Conservation (phyloP, 2,113 vertebrate species). For the Reinhardtius hippoglossoides region DNA sequence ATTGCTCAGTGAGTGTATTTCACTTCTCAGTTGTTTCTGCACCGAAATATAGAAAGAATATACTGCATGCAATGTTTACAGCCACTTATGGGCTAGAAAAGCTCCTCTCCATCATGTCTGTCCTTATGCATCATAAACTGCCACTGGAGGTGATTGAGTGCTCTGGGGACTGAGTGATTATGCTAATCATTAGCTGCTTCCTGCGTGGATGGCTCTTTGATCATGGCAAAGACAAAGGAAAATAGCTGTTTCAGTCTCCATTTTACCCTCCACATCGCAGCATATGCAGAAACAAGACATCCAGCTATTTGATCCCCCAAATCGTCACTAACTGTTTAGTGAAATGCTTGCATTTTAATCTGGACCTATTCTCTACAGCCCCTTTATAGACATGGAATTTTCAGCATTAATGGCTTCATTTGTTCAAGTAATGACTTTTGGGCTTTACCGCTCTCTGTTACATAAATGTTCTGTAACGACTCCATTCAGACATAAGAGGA, state of each 20-base stretch:
- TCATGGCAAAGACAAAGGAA: no score
- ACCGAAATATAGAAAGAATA: neutral
- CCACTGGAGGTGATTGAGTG: conserved; percentile 56
- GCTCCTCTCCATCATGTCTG: conserved; percentile 51
- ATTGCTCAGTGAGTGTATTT: neutral
- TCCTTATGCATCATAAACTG: conserved; percentile 55
- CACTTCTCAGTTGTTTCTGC: conserved; percentile 4
- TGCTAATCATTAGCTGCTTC: conserved; percentile 66
- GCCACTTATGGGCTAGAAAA: conserved; percentile 45
- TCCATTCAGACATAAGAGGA: neutral
- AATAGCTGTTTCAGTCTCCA: no score
- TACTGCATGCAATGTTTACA: conserved; percentile 38
- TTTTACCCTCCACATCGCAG: no score
- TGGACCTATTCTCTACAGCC: neutral
- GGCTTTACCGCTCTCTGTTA: conserved; percentile 4
- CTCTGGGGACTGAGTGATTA: conserved; percentile 61
- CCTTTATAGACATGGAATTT: neutral
- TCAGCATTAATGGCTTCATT: neutral
- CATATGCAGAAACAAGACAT: conserved; percentile 49
- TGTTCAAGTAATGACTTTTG: conserved; percentile 17
- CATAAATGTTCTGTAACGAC: neutral
- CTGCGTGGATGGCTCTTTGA: conserved; percentile 44
- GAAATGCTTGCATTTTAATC: neutral
- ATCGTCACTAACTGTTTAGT: neutral
- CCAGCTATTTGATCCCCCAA: conserved; percentile 40